Percentiles rank a stretch among this genome's conserved stretches.
phyloP scores from a whole-genome alignment of 2,797 vertebrate species.

The Pangasius macronema region DNA sequence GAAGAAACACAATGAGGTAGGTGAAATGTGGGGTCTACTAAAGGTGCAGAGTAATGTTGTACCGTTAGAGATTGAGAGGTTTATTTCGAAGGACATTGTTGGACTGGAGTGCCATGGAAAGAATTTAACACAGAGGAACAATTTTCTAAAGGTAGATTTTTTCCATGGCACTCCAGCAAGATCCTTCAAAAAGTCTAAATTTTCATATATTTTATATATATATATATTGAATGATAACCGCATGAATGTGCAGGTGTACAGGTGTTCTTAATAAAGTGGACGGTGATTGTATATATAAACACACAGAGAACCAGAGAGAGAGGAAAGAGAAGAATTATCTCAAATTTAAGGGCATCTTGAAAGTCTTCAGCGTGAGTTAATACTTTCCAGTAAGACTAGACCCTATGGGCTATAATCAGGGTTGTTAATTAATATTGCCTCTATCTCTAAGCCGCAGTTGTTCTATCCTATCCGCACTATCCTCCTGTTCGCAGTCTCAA shows the following conservation, averaged over 20 bases:
- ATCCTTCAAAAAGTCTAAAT: too few relatives aligned
- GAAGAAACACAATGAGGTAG: conserved; percentile 24
- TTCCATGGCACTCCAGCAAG: too few relatives aligned
- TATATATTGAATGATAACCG: too few relatives aligned
- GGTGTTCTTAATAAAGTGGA: too few relatives aligned
- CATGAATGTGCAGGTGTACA: too few relatives aligned
- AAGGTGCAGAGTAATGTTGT: background rate
- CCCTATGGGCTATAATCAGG: conserved; percentile 43
- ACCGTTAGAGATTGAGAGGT: background rate
- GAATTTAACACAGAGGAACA: too few relatives aligned
- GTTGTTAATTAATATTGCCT: conserved; percentile 57
- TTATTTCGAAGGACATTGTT: background rate
- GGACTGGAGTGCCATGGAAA: background rate
- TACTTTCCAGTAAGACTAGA: conserved; percentile 25
- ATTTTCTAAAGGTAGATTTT: too few relatives aligned
- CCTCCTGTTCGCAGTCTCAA: background rate
- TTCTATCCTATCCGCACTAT: conserved; percentile 44
- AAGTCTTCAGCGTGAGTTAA: conserved; percentile 15
- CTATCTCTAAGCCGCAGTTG: conserved; percentile 39
- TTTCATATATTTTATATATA: too few relatives aligned
- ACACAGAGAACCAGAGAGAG: too few relatives aligned
- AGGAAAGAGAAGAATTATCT: background rate
- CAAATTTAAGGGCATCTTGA: conserved; percentile 7
- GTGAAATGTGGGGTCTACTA: conserved; percentile 20
- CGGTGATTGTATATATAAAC: too few relatives aligned